phyloP scores from a whole-genome alignment of 2,113 vertebrate species.

The Barbus barbus region DNA sequence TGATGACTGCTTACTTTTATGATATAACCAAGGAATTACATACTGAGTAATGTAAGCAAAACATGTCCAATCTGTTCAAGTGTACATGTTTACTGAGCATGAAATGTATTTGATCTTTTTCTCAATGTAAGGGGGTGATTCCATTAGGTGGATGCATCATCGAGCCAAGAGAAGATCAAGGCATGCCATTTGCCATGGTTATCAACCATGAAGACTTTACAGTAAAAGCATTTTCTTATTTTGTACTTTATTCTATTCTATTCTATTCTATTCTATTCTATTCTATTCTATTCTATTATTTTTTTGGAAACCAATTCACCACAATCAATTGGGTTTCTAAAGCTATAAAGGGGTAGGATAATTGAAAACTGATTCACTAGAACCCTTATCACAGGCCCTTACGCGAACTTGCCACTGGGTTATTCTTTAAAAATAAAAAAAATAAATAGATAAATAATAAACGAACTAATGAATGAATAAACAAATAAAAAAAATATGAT shows the following conservation, averaged over 20 bases:
- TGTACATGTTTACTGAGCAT: not conserved
- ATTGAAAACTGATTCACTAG: no score
- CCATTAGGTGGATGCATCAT: slow-evolving; percentile 92
- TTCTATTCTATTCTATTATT: no score
- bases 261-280: no score
- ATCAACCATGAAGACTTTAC: slow-evolving; percentile 93
- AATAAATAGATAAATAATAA: no score
- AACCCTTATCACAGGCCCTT: no score
- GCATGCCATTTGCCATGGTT: slow-evolving; percentile 91
- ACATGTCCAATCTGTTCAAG: not conserved
- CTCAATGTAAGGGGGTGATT: slow-evolving; percentile 85
- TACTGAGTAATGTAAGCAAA: not conserved
- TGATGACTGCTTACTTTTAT: not conserved
- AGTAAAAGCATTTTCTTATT: slow-evolving; percentile 71
- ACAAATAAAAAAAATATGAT: no score
- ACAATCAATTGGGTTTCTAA: no score
- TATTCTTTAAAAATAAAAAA: no score
- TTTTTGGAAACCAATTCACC: no score
- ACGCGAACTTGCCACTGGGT: no score
- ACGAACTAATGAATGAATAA: no score
- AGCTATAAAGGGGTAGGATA: no score
- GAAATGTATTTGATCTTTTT: not conserved
- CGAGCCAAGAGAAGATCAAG: slow-evolving; percentile 85
- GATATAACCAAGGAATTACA: not conserved
- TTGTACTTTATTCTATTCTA: not conserved